Conservation (phyloP, 2,888 invertebrate species). For the Perizoma flavofasciatum region DNA sequence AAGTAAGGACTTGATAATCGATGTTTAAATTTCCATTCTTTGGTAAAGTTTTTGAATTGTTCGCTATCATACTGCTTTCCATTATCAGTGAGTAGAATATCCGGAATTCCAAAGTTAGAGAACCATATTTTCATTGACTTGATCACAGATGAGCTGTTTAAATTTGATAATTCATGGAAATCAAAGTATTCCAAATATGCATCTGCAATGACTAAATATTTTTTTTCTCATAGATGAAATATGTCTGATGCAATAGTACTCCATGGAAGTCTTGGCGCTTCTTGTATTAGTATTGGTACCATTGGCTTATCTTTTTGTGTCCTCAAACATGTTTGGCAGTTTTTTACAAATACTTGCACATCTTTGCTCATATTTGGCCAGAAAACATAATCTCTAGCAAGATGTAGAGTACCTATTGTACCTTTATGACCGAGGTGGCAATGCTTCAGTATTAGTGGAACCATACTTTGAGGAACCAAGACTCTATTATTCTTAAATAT, state of each 20-base stretch:
- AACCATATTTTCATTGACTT: slow-evolving; percentile 21
- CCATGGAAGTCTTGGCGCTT: too few relatives aligned
- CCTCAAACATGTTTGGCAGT: slow-evolving; percentile 8
- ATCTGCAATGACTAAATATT: slow-evolving; percentile 14
- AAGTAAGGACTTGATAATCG: slow-evolving; percentile 21
- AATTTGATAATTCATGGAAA: too few relatives aligned
- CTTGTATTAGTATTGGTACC: slow-evolving; percentile 3
- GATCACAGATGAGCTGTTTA: neutral
- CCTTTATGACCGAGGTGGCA: slow-evolving; percentile 25
- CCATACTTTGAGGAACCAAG: slow-evolving; percentile 23
- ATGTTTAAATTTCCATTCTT: slow-evolving; percentile 23
- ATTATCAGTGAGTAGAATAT: slow-evolving; percentile 19
- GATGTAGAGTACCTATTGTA: too few relatives aligned
- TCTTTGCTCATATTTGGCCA: slow-evolving; percentile 22
- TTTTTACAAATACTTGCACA: slow-evolving; percentile 6
- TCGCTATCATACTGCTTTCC: slow-evolving; percentile 23
- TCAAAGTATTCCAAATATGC: slow-evolving; percentile 9
- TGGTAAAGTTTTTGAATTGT: slow-evolving; percentile 18
- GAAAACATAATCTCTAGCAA: slow-evolving; percentile 19
- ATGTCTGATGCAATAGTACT: slow-evolving; percentile 8
- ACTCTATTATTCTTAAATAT: slow-evolving; percentile 27
- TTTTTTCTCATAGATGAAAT: slow-evolving; percentile 14
- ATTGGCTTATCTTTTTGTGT: slow-evolving; percentile 11
- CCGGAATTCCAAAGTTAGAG: slow-evolving; percentile 21
- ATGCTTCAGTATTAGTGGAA: slow-evolving; percentile 26